Percentiles rank a stretch among this genome's conserved stretches.
These are phyloP conservation scores for Dermochelys coriacea DNA, from an alignment of 2,797 vertebrate species.

Conservation along the genomic window DNA sequence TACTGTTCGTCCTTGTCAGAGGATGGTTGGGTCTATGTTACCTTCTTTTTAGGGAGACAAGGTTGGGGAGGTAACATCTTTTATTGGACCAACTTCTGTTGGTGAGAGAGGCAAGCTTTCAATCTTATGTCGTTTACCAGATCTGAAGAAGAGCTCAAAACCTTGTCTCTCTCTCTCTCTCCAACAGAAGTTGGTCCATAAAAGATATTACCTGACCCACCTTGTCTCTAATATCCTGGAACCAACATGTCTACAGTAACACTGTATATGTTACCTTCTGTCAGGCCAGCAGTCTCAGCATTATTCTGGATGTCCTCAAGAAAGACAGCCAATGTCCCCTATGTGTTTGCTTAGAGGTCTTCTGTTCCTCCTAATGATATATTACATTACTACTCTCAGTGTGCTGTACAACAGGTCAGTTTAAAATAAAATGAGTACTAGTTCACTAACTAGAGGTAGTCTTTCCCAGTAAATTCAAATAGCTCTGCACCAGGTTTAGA, in stretches of 20 bases:
- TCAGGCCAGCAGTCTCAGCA: neutral
- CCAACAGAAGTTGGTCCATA: no score
- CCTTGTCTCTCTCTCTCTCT: no score
- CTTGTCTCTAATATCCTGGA: no score
- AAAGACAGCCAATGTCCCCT: neutral
- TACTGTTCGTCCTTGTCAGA: neutral
- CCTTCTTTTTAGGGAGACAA: no score
- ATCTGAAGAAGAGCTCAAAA: no score
- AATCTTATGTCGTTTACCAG: no score
- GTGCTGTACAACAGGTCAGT: neutral
- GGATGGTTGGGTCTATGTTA: neutral
- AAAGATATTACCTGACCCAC: no score
- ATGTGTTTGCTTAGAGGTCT: neutral
- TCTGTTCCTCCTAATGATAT: neutral
- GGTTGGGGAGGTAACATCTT: no score
- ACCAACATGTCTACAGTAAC: no score
- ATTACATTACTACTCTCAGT: neutral
- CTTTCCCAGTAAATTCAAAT: neutral
- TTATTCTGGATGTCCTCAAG: neutral
- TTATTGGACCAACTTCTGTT: no score
- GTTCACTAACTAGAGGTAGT: neutral
- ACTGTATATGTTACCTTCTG: neutral
- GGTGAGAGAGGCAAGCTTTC: no score
- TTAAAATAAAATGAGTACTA: neutral
- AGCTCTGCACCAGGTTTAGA: neutral